Evolutionary conservation across 1,140 invertebrate species (phyloP).

Genomic region (Ctenoplectra terminalis): DNA sequence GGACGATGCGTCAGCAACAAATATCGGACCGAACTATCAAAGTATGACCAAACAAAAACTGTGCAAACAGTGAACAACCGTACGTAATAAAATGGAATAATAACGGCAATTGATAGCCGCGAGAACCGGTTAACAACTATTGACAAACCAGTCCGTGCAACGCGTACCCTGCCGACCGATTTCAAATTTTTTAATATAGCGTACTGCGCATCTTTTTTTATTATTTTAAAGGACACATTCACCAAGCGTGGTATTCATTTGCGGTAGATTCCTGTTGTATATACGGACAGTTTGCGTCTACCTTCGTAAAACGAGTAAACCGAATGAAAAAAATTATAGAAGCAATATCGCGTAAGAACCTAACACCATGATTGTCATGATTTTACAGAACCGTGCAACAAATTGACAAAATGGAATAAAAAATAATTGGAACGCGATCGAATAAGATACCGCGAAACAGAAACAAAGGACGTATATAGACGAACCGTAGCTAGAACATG

Average conservation of each 20-base stretch:
- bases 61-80: constrained; percentile 2
- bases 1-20: constrained; percentile 18
- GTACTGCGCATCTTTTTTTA: background rate
- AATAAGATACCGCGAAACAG: constrained; percentile 55
- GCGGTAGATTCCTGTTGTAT: background rate
- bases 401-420: constrained; percentile 37
- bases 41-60: constrained; percentile 18
- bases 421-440: constrained; percentile 59
- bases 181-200: background rate
- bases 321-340: background rate
- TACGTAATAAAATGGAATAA: constrained; percentile 39
- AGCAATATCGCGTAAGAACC: too few relatives aligned
- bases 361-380: too few relatives aligned
- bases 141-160: background rate
- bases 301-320: background rate
- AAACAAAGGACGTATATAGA: constrained; percentile 24
- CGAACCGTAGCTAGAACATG: constrained; percentile 58
- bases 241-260: background rate
- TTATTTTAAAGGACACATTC: background rate
- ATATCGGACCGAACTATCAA: background rate
- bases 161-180: background rate
- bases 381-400: background rate
- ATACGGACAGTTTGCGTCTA: background rate
- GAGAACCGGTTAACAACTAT: background rate
- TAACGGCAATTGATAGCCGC: constrained; percentile 3